These are phyloP conservation scores for Chaetodon trifasciatus DNA, from an alignment of 2,797 vertebrate species.

Conservation along the genomic window DNA sequence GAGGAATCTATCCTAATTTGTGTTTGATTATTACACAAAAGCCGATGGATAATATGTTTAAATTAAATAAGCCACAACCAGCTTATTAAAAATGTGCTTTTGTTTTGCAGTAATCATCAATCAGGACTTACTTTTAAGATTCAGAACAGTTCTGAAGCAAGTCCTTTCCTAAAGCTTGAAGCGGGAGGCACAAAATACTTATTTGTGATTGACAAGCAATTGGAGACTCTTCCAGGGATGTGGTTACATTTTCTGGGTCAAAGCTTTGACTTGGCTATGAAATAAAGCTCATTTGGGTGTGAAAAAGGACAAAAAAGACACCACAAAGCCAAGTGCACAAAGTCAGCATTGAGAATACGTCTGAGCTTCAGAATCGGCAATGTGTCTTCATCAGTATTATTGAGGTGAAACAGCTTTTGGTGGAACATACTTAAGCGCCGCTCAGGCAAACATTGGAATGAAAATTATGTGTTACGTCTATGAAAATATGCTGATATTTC, in stretches of 20 bases:
- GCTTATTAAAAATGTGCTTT: background rate
- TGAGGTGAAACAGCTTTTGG: background rate
- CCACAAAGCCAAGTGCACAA: background rate
- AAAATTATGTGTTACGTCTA: constrained; percentile 10
- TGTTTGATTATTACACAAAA: background rate
- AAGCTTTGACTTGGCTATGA: constrained; percentile 35
- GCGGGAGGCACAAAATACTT: constrained; percentile 8
- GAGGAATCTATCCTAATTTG: background rate
- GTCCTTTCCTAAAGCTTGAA: constrained; percentile 9
- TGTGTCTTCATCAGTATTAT: background rate
- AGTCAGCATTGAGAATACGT: background rate
- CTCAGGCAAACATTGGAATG: constrained; percentile 7
- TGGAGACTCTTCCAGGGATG: constrained; percentile 18
- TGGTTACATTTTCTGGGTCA: constrained; percentile 39
- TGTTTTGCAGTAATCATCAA: background rate
- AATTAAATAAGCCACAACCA: background rate
- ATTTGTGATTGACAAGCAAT: constrained; percentile 18
- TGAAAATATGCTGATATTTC: constrained; percentile 1
- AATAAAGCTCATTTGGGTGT: constrained; percentile 43
- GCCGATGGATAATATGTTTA: background rate
- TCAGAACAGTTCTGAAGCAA: background rate
- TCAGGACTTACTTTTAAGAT: background rate
- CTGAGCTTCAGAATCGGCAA: background rate
- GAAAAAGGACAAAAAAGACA: constrained; percentile 15
- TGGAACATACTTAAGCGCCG: background rate